Evolutionary conservation across 2,888 invertebrate genomes (phyloP), one percentile per base, ranked within the genome.

Genomic region (Erebia epiphron): DNA sequence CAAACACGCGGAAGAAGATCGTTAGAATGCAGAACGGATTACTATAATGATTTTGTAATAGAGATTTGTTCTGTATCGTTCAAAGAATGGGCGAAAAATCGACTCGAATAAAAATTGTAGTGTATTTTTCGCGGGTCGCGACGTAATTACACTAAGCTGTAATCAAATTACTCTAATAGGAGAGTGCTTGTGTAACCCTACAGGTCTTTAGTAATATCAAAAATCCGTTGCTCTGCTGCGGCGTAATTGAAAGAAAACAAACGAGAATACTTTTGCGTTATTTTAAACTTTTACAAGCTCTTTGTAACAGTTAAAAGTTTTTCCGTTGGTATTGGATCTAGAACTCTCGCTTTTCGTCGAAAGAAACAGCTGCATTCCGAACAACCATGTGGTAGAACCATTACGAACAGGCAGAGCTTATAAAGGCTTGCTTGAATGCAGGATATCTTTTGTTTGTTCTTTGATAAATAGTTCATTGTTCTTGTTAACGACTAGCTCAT

Each of bases 1-100:
- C 64, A 70, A 68, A 72, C 66, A 74, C 54, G 72, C 74, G 72
- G 74, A 74, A 74, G 72, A 67, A 21, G 46, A 43, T 9, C 63
- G 54, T 50, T 50, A 50, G 26, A 26, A 65, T 11, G 43, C 60
- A 16, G 63, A 67, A 43, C 58, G 60, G 63, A 70, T 61, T 69
- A 66, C 35, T 35, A 21, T 56, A 67, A 61, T 71, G 67, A 52
- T 64, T 52, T 64, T 52, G 64, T 64, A 64, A 52, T 52, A 5
- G 50, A 49, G 49, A 50, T 50, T 62, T 9, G 35, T 26, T 63
- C 26, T 52, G 9, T 35, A 35, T 35, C 35, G 35, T 63, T 50
- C 26, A 18, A 21, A 67, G 16, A 13, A 58, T 58, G 50, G 1
- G 14, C 35, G 7, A 7, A 35, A 35, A 35, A 35, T 35, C 35